A percentile compares a stretch with the other conserved stretches of the same genome.
Conservation (phyloP, 2,888 invertebrate genomes). For the Mantis religiosa region DNA sequence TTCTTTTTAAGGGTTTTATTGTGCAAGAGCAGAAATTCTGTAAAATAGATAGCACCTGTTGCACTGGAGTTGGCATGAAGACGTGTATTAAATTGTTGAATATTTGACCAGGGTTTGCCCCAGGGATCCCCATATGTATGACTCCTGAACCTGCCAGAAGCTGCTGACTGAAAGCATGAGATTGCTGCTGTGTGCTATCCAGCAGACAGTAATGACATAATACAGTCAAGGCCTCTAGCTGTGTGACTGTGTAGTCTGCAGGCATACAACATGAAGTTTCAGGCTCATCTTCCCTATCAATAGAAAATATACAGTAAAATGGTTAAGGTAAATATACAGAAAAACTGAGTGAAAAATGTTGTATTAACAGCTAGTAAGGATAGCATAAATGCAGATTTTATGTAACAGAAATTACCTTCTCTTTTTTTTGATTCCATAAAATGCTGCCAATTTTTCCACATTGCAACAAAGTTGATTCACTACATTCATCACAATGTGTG, state of each 20-base stretch:
- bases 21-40: background rate
- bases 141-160: constrained; percentile 47
- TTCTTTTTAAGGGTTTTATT: background rate
- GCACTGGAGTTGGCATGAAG: constrained; percentile 63
- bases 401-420: background rate
- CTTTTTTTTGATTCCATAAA: constrained; percentile 12
- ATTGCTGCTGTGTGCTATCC: constrained; percentile 59
- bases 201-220: constrained; percentile 76
- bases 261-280: constrained; percentile 46
- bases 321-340: too few species aligned
- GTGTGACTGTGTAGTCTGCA: constrained; percentile 73
- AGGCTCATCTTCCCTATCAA: background rate
- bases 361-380: background rate
- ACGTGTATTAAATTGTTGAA: constrained; percentile 77
- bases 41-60: constrained; percentile 38
- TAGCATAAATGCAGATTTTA: background rate
- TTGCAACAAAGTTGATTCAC: constrained; percentile 76
- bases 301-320: background rate
- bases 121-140: constrained; percentile 46
- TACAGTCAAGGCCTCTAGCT: constrained; percentile 72
- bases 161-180: constrained; percentile 54
- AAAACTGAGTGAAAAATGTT: too few species aligned
- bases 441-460: constrained; percentile 58
- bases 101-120: constrained; percentile 64
- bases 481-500: constrained; percentile 71